Evolutionary conservation across 2,888 invertebrate genomes (phyloP), one percentile per base, ranked within the genome.

Genomic region (Chrysina gloriosa): DNA sequence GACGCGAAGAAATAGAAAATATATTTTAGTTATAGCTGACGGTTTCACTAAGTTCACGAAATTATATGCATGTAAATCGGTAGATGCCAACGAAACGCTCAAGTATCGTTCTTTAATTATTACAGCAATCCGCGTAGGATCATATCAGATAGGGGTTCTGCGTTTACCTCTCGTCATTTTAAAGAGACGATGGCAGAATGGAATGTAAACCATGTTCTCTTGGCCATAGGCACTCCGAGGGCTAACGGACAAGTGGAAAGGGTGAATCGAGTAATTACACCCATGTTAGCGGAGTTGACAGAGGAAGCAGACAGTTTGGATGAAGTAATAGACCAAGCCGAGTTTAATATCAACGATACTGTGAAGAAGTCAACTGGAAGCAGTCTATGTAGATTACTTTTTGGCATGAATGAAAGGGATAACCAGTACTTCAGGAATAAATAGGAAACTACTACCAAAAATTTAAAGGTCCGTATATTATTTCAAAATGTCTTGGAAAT

Each of bases 171-270:
- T 0, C 42, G 47, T 1, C 64, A 67, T 9, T 80, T 79, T 56
- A 68, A 70, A 19, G 63, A 72, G 19, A 76, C 72, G 52, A 3
- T 75, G 7, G 19, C 67, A 9, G 52, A 68, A 1, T 63, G 71
- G 7, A 67, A 61, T 7, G 72, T 78, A 4, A 29, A 71, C 27
- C 75, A 75, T 39, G 70, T 77, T 9, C 61, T 72, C 23, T 72
- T 78, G 3, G 77, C 78, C 1, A 71, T 73, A 1, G 74, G 69
- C 73, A 0, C 77, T 77, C 1, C 31, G 2, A 69, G 77, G 25
- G 75, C 77, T 0, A 79, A 79, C 63, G 77, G 79, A 0, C 78
- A 80, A 63, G 71, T 31, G 4, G 31, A n/a, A n/a, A n/a, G n/a
- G n/a, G n/a, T n/a, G n/a, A n/a, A n/a, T n/a, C n/a, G n/a, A n/a